Evolutionary conservation across 23 tunicate species (phyloP), one percentile per base, ranked within the genome.

Genomic region (Pegea sp.): DNA sequence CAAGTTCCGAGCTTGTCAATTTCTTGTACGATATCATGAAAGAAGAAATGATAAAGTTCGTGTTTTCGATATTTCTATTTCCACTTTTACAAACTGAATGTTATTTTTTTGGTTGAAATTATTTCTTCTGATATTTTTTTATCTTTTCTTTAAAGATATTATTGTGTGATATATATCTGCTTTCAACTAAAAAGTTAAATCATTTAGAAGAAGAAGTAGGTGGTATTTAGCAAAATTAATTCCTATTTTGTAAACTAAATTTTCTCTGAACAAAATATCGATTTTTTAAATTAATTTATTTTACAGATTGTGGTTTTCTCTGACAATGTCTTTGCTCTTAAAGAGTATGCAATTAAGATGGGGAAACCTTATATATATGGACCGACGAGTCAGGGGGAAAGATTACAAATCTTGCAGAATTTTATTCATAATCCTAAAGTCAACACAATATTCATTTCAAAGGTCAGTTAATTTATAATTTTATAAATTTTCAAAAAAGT

Each of bases 331-430:
- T 91, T 91, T 54, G 99, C 99, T 16, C 62, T 91, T 25, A 63
- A 71, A 62, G 99, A 91, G 49, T 91, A 91, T 68, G 99, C 99
- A 3, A 43, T 71, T 2, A 43, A 67, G 65, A 91, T 91, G 99
- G 93, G 99, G 18, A 84, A 84, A 49, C 99, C 99, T 1, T 91
- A 67, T 49, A 91, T 91, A 26, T 79, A 91, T 64, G 99, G 99
- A 1, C 99, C 99, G 3, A 91, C 99, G 2, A 68, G 69, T 7
- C 93, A 78, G 57, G 77, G 71, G 0, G 99, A 91, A 44, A 67
- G 99, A 44, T 62, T 78, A 48, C 93, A 91, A 24, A 91, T 91
- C 42, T 53, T 91, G 62, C 92, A 78, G 48, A 91, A 91, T 44
- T 91, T 91, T 31, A 91, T 78, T 8, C 93, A 91, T 62, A 91